Conservation (phyloP, 2,888 invertebrate species). For the Caenorhabditis panamensis region DNA sequence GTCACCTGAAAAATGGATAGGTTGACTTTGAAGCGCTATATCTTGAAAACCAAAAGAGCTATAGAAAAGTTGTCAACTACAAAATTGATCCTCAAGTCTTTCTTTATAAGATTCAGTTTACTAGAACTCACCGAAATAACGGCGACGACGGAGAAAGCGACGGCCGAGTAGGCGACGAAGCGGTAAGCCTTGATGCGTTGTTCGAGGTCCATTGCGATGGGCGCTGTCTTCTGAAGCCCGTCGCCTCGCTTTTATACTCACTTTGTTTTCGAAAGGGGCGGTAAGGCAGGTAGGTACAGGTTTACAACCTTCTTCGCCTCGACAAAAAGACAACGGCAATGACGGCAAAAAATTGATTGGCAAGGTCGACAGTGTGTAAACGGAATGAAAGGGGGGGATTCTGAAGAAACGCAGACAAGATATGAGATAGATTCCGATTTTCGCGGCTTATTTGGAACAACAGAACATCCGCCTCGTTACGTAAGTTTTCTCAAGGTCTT, state of each 20-base stretch:
- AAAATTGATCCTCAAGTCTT: too few relatives aligned
- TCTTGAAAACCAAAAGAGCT: too few relatives aligned
- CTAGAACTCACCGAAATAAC: conserved; percentile 57
- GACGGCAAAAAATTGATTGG: conserved; percentile 8
- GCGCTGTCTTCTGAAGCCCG: conserved; percentile 7
- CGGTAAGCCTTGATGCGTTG: conserved; percentile 61
- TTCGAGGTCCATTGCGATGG: conserved; percentile 53
- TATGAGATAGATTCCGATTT: neutral
- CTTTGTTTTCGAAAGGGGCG: conserved; percentile 18
- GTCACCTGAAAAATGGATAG: conserved; percentile 38
- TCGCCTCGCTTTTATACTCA: conserved; percentile 17
- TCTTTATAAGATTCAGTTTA: too few relatives aligned
- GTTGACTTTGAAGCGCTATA: neutral
- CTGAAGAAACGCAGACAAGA: neutral
- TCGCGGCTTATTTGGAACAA: neutral
- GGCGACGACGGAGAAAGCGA: conserved; percentile 64
- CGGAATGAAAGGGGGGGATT: neutral
- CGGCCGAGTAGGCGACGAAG: conserved; percentile 66
- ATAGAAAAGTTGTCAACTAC: too few relatives aligned
- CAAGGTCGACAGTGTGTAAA: conserved; percentile 14
- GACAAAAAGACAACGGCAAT: neutral
- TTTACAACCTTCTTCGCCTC: neutral
- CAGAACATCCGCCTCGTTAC: neutral
- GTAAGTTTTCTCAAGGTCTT: conserved; percentile 3
- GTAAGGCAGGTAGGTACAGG: neutral